Base-by-base conservation (phyloP, 2,797 vertebrate genomes). In the Zenarchopterus dispar region DNA sequence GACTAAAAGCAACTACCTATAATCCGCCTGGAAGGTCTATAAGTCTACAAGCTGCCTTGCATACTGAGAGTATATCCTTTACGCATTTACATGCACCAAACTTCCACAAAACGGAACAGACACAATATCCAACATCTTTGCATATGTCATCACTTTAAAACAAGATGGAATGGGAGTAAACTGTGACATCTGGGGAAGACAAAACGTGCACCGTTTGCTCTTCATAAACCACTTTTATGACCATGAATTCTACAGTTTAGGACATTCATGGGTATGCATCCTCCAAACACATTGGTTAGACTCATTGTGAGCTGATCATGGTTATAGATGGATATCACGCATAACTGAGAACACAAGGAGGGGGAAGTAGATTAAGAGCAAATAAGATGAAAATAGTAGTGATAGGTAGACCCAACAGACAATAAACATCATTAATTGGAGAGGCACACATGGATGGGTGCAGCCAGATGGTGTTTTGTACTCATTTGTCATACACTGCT, bases 401-500 rank as follows among this genome's bases (percentile, higher is more conserved):
- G 81, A 84, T 87, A 85, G 86, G 86, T 82, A 83, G 73, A 61
- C 63, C 75, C 73, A 87, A 83, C 71, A 59, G 68, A 88, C 79
- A 85, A 89, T 88, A 89, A 90, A 84, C 79, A 86, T 88, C 82
- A 88, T 92, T 91, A 93, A 89, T 85, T 91, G 89, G 84, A 77
- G 79, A 89, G 67, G 69, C 85, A 85, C 85, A 90, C 84, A 86
- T 88, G 84, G 76, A 84, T 85, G 84, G 86, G 74, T 89, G 82
- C 84, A 78, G 84, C 89, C 91, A 93, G 92, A 92, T 92, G 91
- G 91, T 88, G 89, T 91, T 93, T 90, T 90, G 89, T 91, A 87
- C 91, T 92, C 84, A 86, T 91, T 91, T 91, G 91, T 93, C 90
- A 92, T 87, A 88, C 85, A 77, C 70, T 70, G 74, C 80, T 91